A percentile compares a stretch with the other conserved stretches of the same genome.
These are phyloP conservation scores for Cotesia vestalis DNA, from an alignment of 1,140 invertebrate genomes.

Conservation along the genomic window DNA sequence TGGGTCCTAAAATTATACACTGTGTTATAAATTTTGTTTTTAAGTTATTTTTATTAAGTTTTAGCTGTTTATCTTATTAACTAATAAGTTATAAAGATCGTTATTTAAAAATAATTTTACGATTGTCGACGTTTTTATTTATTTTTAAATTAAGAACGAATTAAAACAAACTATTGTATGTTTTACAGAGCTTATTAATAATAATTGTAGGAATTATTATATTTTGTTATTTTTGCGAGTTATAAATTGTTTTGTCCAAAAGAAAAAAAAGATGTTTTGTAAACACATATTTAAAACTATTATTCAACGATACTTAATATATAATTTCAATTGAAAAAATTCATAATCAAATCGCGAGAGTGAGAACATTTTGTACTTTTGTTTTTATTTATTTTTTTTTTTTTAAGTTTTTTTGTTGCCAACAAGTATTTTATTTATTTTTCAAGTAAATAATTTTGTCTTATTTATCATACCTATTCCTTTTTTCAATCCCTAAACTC, in stretches of 20 bases:
- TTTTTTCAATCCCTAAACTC: conserved; percentile 46
- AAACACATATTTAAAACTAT: not conserved
- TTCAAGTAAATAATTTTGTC: conserved; percentile 29
- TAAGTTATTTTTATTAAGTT: conserved; percentile 22
- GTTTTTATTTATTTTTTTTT: conserved; percentile 46
- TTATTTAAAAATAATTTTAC: not conserved
- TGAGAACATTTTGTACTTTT: conserved; percentile 61
- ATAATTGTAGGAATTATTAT: conserved; percentile 32
- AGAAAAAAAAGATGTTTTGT: not conserved
- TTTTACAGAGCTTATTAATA: conserved; percentile 54
- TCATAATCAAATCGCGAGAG: conserved; percentile 39
- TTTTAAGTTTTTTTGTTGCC: conserved; percentile 57
- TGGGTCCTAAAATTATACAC: not conserved
- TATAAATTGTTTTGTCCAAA: not conserved
- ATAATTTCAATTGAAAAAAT: not conserved
- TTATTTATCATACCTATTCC: conserved; percentile 63
- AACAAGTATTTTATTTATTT: conserved; percentile 50
- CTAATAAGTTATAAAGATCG: not conserved
- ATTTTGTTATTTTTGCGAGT: conserved; percentile 9
- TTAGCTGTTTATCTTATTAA: conserved; percentile 4
- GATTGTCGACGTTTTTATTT: conserved; percentile 27
- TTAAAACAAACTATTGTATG: not conserved
- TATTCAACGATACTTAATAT: not conserved
- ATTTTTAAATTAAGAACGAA: conserved; percentile 47
- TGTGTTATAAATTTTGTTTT: conserved; percentile 22